A percentile compares a stretch with the other conserved stretches of the same genome.
phyloP scores from a whole-genome alignment of 2,797 vertebrate genomes.

The Hybognathus amarus region DNA sequence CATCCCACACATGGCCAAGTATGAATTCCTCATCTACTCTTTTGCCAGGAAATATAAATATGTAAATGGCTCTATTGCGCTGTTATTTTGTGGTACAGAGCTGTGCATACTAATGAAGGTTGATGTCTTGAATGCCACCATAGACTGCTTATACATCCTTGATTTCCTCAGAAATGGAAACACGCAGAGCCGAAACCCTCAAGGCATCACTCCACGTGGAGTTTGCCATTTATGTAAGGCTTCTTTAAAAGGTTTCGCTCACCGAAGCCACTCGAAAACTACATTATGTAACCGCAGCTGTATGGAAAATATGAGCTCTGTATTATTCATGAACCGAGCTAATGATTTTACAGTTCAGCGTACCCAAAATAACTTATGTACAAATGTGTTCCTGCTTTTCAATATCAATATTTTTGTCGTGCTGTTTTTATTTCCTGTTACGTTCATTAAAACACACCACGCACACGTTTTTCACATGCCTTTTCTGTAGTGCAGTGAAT shows the following conservation, averaged over 20 bases:
- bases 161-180: conserved; percentile 20
- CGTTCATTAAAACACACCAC: background rate
- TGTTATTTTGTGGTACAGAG: background rate
- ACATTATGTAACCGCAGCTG: conserved; percentile 24
- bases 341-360: background rate
- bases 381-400: background rate
- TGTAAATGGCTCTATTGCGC: background rate
- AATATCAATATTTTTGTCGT: background rate
- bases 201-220: conserved; percentile 18
- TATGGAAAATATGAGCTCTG: conserved; percentile 21
- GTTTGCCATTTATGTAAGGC: conserved; percentile 42
- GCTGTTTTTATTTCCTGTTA: background rate
- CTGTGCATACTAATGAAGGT: background rate
- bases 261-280: conserved; percentile 31
- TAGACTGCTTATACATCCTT: background rate
- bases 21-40: conserved; percentile 28
- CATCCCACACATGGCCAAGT: conserved; percentile 8
- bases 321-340: conserved; percentile 14
- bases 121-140: background rate
- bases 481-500: conserved; percentile 74
- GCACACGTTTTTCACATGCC: conserved; percentile 26
- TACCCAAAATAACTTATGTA: background rate
- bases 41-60: background rate
- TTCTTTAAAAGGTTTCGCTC: conserved; percentile 50
- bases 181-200: background rate